Evolutionary conservation across 2,888 invertebrate genomes (phyloP).

Genomic region (Artemia sinica): DNA sequence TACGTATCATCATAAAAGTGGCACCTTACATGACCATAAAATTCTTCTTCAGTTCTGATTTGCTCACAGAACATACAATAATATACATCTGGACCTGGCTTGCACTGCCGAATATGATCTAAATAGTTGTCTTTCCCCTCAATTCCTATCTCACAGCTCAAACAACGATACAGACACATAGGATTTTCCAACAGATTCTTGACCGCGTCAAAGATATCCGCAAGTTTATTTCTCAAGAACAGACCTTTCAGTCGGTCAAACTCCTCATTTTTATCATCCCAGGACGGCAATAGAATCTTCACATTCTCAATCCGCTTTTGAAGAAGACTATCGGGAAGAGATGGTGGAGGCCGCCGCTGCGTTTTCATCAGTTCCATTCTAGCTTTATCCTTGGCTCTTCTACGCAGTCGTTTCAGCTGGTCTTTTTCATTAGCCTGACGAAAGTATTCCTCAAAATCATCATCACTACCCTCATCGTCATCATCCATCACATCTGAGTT

Average conservation of each 20-base stretch:
- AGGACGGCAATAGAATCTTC: background rate
- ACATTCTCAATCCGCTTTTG: background rate
- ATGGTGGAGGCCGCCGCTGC: background rate
- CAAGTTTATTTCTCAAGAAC: background rate
- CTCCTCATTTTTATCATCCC: background rate
- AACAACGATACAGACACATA: background rate
- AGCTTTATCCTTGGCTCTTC: background rate
- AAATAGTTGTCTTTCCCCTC: background rate
- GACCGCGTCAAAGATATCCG: background rate
- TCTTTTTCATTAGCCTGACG: background rate
- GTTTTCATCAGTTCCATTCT: background rate
- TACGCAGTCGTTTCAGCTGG: background rate
- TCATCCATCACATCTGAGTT: background rate
- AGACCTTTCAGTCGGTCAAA: background rate
- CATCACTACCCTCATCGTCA: background rate
- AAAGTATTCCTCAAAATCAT: constrained; percentile 1
- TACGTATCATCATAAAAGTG: constrained; percentile 7
- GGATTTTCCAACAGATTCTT: background rate
- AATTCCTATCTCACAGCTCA: background rate
- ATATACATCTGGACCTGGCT: background rate
- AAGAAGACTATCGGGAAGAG: background rate
- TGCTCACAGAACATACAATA: constrained; percentile 9
- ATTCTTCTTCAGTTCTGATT: background rate
- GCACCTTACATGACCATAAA: background rate
- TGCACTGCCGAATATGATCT: background rate